Evolutionary conservation across 1,140 invertebrate species (phyloP).

Genomic region (Leptestheria dahalacensis): DNA sequence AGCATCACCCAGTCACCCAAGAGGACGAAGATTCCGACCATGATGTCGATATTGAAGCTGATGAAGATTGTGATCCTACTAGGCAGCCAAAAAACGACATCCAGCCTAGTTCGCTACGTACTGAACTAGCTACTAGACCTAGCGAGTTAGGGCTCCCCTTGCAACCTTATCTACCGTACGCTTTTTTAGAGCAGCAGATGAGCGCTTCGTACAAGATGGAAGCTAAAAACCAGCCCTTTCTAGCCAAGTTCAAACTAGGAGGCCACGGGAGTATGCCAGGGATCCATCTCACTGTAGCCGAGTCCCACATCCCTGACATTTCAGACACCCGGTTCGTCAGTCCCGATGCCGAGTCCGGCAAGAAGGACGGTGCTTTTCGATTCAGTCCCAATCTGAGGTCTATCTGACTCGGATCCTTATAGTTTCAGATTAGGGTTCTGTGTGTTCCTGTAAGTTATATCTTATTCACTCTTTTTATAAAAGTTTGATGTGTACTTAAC

Average conservation of each 20-base stretch:
- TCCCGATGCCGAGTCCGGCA: conserved; percentile 1
- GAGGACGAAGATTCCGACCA: not conserved
- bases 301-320: not conserved
- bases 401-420: conserved; percentile 6
- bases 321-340: not conserved
- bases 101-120: too few relatives aligned
- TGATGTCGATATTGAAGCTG: conserved; percentile 20
- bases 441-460: not conserved
- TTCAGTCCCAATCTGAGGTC: conserved; percentile 15
- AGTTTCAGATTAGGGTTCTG: too few relatives aligned
- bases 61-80: too few relatives aligned
- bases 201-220: not conserved
- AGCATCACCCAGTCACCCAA: conserved; percentile 12
- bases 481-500: not conserved
- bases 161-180: not conserved
- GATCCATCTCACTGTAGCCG: not conserved
- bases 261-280: not conserved
- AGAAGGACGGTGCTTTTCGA: conserved; percentile 11
- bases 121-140: too few relatives aligned
- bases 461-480: not conserved
- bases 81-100: too few relatives aligned
- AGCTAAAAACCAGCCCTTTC: not conserved
- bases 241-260: not conserved
- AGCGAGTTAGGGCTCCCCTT: too few relatives aligned
- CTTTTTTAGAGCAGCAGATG: not conserved